Evolutionary conservation across 1,140 invertebrate species (phyloP), one percentile per base, ranked within the genome.

Genomic region (Euura lappo): DNA sequence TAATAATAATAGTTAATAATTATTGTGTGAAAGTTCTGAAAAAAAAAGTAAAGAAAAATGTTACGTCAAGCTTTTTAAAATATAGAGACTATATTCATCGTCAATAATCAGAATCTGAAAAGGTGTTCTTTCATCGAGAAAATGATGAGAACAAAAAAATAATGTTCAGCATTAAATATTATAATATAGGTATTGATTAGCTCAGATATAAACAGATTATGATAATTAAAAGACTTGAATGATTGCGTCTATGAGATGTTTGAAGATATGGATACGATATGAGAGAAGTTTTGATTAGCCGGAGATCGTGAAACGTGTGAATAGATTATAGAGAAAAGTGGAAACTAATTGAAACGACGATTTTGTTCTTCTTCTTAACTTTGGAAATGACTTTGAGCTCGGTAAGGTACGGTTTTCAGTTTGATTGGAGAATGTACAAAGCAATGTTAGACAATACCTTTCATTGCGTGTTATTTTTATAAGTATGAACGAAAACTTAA

Each of bases 361-460:
- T 60, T 60, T 11, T n/a, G 13, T 28, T 28, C 28, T 28, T 28
- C 28, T 28, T 28, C 28, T 28, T 28, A 28, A 28, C 28, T 28
- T 28, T 28, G 71, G 68, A 71, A 77, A 76, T 80, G 45, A 77
- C 73, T 78, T 80, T 78, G 77, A 71, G 73, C 84, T 82, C 69
- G 65, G 83, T 83, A 83, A 78, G 28, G 74, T 80, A 83, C 76
- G 75, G 81, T 79, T 81, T 84, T 81, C 72, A 74, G 76, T 87
- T 86, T 86, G 76, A 86, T 86, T 88, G 84, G 85, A 87, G 84
- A 87, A 88, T 88, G 86, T 88, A 88, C 86, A 88, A 88, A 88
- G 86, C 86, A 87, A 86, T 86, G 86, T 80, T 80, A 81, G 79
- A 82, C 85, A 82, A 68, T 79, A 28, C 76, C 84, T 84, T 78